Percentiles rank a stretch among this genome's conserved stretches.
phyloP scores from a whole-genome alignment of 2,113 vertebrate species.

The Silurus meridionalis region DNA sequence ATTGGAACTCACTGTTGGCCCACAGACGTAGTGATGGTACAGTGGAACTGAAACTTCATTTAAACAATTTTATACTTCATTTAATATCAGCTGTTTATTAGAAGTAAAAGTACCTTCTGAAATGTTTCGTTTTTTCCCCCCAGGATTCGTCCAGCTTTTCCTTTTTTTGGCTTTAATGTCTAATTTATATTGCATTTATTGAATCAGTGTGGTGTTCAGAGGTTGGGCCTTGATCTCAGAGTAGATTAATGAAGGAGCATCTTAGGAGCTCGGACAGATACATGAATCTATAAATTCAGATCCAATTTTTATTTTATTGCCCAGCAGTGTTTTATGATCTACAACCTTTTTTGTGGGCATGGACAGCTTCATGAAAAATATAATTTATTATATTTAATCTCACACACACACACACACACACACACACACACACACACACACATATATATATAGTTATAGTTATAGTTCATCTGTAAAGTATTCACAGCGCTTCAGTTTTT shows the following conservation, averaged over 20 bases:
- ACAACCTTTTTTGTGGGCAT: too few relatives aligned
- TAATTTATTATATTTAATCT: too few relatives aligned
- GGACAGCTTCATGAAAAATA: too few relatives aligned
- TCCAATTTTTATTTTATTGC: not conserved
- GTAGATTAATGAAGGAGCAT: not conserved
- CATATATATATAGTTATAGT: too few relatives aligned
- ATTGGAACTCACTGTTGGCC: not conserved
- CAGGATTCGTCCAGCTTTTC: not conserved
- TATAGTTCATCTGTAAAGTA: too few relatives aligned
- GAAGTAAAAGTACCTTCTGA: not conserved
- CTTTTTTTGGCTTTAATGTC: not conserved
- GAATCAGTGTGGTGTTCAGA: not conserved
- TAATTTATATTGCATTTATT: not conserved
- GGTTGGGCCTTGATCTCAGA: not conserved
- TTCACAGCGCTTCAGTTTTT: too few relatives aligned
- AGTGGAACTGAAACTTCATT: not conserved
- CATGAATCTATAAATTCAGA: not conserved
- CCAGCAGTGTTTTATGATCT: too few relatives aligned
- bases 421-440: too few relatives aligned
- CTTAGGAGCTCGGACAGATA: not conserved
- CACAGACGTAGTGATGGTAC: not conserved
- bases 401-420: too few relatives aligned
- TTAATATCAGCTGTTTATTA: not conserved
- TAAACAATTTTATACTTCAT: not conserved
- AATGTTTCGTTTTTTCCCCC: not conserved